Conservation (phyloP, 2,113 vertebrate species). For the Triplophysa rosa region DNA sequence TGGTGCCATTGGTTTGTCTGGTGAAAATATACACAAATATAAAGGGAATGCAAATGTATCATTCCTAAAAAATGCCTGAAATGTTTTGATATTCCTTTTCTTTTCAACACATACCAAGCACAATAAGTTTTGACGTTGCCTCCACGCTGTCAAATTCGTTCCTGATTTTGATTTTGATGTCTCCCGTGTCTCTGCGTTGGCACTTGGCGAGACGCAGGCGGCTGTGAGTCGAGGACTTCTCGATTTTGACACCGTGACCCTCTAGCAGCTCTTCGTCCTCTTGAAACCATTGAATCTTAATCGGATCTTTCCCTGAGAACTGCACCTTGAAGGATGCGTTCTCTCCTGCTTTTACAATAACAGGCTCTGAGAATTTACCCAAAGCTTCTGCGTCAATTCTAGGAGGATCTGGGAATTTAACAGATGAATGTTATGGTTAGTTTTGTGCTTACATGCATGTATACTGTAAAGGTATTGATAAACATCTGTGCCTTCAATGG, state of each 20-base stretch:
- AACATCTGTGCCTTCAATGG: constrained; percentile 68
- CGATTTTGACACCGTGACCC: constrained; percentile 67
- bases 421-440: neutral
- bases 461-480: neutral
- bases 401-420: constrained; percentile 76
- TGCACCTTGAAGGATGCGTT: constrained; percentile 77
- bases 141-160: constrained; percentile 79
- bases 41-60: neutral
- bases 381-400: constrained; percentile 72
- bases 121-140: constrained; percentile 75
- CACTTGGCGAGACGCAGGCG: constrained; percentile 75
- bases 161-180: constrained; percentile 81
- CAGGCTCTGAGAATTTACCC: constrained; percentile 72
- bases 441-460: neutral
- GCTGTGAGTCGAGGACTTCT: constrained; percentile 70
- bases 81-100: neutral
- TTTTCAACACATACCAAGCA: constrained; percentile 76
- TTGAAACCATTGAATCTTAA: constrained; percentile 81
- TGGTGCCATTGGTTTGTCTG: constrained; percentile 83
- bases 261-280: constrained; percentile 74
- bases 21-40: constrained; percentile 7
- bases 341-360: constrained; percentile 79
- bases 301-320: constrained; percentile 76
- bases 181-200: constrained; percentile 79
- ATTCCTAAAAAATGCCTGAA: neutral